These are phyloP conservation scores for Leuciscus waleckii DNA, from an alignment of 2,797 vertebrate genomes.

Conservation along the genomic window DNA sequence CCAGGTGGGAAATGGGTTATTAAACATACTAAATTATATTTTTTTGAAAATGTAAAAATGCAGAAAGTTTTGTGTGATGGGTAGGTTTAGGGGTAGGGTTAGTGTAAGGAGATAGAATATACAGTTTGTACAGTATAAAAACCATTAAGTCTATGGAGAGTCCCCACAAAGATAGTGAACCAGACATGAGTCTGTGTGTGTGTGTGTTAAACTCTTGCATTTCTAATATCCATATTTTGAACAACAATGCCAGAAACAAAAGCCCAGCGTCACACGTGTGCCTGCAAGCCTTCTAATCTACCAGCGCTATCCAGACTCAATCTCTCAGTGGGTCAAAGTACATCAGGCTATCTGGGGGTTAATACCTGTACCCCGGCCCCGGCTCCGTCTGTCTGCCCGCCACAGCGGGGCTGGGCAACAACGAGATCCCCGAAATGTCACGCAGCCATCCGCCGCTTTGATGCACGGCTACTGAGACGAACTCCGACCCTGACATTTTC, in stretches of 20 bases:
- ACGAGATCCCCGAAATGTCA: conserved; percentile 62
- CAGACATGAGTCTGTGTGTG: too few species aligned
- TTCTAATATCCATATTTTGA: background rate
- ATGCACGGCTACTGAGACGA: conserved; percentile 61
- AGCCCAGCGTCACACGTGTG: background rate
- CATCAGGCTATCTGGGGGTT: conserved; percentile 35
- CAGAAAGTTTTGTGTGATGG: too few species aligned
- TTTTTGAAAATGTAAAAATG: too few species aligned
- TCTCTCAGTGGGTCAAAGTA: background rate
- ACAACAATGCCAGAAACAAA: conserved; percentile 17
- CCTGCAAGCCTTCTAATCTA: background rate
- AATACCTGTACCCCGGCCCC: conserved; percentile 36
- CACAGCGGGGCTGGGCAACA: background rate
- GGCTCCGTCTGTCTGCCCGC: conserved; percentile 35
- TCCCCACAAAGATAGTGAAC: too few species aligned
- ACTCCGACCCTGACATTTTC: conserved; percentile 74
- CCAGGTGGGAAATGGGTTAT: too few species aligned
- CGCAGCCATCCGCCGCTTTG: conserved; percentile 51
- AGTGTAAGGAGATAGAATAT: too few species aligned
- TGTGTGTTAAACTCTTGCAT: conserved; percentile 15
- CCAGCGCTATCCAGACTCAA: background rate
- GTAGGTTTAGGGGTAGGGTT: too few species aligned
- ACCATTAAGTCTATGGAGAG: too few species aligned
- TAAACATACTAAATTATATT: too few species aligned
- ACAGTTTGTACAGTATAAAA: too few species aligned